phyloP scores from a whole-genome alignment of 2,797 vertebrate genomes.

The Pseudochirops cupreus region DNA sequence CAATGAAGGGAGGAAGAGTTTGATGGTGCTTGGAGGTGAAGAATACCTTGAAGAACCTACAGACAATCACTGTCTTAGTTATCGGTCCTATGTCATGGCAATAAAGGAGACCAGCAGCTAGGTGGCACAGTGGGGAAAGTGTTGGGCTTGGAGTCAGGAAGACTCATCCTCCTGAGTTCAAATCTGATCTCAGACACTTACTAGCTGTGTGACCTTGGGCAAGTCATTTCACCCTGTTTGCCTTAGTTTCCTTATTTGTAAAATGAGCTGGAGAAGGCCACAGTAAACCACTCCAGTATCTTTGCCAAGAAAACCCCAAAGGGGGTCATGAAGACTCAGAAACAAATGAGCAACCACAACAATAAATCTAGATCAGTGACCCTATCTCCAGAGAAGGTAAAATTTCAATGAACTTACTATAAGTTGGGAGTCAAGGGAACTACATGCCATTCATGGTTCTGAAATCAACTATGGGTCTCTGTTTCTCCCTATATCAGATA shows the following conservation, averaged over 20 bases:
- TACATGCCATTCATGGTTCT: background rate
- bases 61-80: background rate
- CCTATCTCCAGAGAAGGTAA: background rate
- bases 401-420: background rate
- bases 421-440: background rate
- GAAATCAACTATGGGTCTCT: background rate
- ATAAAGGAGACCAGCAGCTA: background rate
- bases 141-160: background rate
- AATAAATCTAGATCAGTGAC: background rate
- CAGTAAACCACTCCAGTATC: background rate
- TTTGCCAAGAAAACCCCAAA: background rate
- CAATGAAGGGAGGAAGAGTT: background rate
- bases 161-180: background rate
- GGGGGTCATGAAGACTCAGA: background rate
- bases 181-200: background rate
- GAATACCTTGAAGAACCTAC: background rate
- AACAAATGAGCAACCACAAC: background rate
- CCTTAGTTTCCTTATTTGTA: background rate
- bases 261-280: background rate
- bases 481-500: background rate
- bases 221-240: background rate
- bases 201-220: background rate
- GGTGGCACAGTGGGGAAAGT: background rate
- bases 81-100: background rate
- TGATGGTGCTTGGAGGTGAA: background rate